phyloP scores from a whole-genome alignment of 2,113 vertebrate species.

The Rousettus leschenaultii region DNA sequence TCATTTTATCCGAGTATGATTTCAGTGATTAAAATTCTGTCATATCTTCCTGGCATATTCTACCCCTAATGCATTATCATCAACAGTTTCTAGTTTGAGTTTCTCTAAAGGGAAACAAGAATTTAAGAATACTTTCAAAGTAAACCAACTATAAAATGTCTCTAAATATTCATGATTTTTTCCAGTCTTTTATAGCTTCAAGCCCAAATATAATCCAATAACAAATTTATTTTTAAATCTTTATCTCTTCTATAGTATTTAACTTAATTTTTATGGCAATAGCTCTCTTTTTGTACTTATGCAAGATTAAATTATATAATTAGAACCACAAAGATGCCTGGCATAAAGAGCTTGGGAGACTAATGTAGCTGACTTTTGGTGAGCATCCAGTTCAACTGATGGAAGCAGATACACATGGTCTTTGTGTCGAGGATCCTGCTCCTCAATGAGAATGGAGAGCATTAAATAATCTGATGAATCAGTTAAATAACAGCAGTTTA shows the following conservation, averaged over 20 bases:
- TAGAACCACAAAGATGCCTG: neutral
- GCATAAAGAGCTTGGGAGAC: neutral
- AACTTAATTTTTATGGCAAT: neutral
- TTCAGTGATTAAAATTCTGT: neutral
- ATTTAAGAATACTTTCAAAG: neutral
- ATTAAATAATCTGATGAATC: conserved; percentile 16
- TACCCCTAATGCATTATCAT: neutral
- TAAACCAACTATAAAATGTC: neutral
- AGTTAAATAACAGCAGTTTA: neutral
- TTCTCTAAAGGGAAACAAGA: neutral
- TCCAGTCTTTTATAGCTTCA: neutral
- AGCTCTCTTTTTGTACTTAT: neutral
- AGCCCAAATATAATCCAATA: neutral
- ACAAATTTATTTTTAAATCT: neutral
- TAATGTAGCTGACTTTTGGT: neutral
- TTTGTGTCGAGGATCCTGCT: neutral
- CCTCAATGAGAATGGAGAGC: neutral
- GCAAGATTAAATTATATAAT: neutral
- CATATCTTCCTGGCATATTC: neutral
- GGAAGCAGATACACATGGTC: neutral
- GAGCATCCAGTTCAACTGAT: neutral
- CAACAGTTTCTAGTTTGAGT: neutral
- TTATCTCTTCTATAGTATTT: neutral
- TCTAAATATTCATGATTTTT: neutral
- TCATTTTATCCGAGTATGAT: neutral